phyloP scores from a whole-genome alignment of 2,888 invertebrate genomes.

The Hydraecia micacea region DNA sequence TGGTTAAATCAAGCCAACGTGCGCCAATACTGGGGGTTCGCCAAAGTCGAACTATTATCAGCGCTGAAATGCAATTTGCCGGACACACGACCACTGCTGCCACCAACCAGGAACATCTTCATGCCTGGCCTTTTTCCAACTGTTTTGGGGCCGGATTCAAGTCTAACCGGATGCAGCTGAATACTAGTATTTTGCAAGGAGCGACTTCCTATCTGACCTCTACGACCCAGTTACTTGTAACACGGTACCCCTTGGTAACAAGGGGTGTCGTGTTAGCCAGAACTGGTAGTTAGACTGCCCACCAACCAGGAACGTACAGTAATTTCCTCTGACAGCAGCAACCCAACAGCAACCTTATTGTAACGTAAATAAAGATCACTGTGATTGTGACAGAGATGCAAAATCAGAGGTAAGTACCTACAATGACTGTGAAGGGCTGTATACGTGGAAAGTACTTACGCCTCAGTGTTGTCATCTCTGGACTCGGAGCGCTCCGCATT shows the following conservation, averaged over 20 bases:
- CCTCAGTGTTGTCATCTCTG: constrained; percentile 90
- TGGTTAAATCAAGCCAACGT: too few species aligned
- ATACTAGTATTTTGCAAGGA: neutral
- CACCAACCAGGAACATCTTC: neutral
- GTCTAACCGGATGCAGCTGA: neutral
- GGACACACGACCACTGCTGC: neutral
- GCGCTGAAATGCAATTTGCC: too few species aligned
- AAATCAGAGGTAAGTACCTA: neutral
- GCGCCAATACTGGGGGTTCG: neutral
- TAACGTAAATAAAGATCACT: neutral
- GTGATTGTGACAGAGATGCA: neutral
- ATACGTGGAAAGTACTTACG: constrained; percentile 82
- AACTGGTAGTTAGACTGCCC: neutral
- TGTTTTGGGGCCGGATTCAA: neutral
- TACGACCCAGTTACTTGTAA: neutral
- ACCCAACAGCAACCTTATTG: neutral
- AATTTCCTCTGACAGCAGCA: neutral
- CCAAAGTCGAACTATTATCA: neutral
- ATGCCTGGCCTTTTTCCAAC: neutral
- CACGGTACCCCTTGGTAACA: neutral
- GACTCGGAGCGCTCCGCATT: constrained; percentile 93
- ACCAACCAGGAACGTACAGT: neutral
- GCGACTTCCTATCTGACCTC: neutral
- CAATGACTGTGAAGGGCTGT: neutral
- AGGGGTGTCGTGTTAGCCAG: neutral